Base-by-base conservation (phyloP, 2,888 invertebrate species). In the Plebejus melissa region DNA sequence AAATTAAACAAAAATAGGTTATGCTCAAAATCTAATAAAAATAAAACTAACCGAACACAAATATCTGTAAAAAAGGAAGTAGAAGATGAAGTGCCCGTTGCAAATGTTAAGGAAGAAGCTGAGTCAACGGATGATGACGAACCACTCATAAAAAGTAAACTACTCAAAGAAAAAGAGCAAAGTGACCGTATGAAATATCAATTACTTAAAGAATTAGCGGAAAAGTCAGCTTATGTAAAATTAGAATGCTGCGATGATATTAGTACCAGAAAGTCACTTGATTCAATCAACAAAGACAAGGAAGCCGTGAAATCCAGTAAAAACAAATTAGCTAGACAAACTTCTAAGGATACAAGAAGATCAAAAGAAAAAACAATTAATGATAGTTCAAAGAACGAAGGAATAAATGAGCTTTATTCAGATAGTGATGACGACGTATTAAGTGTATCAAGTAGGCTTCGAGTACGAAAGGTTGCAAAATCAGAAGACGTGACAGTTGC, bases 141-240 rank as follows among this genome's bases (percentile, higher is more conserved):
- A 81, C 91, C 91, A 16, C 83, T 91, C 57, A 91, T 92, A 74
- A 91, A 91, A 79, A 91, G 91, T 80, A 92, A 91, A 82, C 80
- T 91, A 60, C 82, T 90, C 58, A 92, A 92, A 82, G 90, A 91
- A 82, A 90, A 88, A 81, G 87, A 89, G 81, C 84, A 87, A 78
- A 88, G 80, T 79, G 88, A 90, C 74, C 86, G 86, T 57, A 81
- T 91, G 13, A 91, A 93, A 80, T 90, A 88, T 79, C 89, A 91
- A 80, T 79, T 93, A 76, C 79, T 92, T 74, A 93, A 91, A 83
- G 93, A 93, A 80, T 86, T 92, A 77, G 89, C 93, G 0, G 90
- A 92, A 85, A 93, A 93, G 83, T 90, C 93, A 36, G 90, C 93
- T 6, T 92, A 92, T 80, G 93, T 93, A 36, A 93, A 93, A 83